These are phyloP conservation scores for Nephrotoma flavescens DNA, from an alignment of 2,888 invertebrate species.

Conservation along the genomic window DNA sequence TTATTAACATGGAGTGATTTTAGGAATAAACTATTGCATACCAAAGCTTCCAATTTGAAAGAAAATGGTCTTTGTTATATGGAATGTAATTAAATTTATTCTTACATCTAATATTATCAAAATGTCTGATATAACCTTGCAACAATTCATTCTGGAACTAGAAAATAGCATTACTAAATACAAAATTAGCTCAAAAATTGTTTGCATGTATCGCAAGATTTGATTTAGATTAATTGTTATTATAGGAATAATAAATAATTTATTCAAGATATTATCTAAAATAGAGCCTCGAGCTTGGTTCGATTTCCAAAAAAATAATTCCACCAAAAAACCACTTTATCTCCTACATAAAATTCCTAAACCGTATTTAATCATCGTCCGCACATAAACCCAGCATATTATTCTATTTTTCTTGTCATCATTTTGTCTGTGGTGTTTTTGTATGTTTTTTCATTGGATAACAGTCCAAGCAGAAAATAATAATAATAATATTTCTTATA, in stretches of 20 bases:
- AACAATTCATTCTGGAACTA: no score
- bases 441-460: neutral
- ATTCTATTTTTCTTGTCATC: neutral
- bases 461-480: neutral
- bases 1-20: no score
- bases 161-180: no score
- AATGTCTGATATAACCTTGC: no score
- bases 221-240: neutral
- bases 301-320: neutral
- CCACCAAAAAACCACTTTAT: neutral
- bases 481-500: neutral
- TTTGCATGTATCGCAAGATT: neutral
- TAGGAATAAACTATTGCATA: no score
- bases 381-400: neutral
- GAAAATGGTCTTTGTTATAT: no score
- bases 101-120: no score
- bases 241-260: neutral
- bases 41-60: no score
- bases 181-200: neutral
- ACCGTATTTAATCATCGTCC: neutral
- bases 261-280: neutral
- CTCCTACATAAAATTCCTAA: neutral
- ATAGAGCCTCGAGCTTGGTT: neutral
- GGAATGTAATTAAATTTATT: no score
- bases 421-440: neutral